Evolutionary conservation across 2,113 vertebrate genomes (phyloP), one percentile per base, ranked within the genome.

Genomic region (Danionella cerebrum): DNA sequence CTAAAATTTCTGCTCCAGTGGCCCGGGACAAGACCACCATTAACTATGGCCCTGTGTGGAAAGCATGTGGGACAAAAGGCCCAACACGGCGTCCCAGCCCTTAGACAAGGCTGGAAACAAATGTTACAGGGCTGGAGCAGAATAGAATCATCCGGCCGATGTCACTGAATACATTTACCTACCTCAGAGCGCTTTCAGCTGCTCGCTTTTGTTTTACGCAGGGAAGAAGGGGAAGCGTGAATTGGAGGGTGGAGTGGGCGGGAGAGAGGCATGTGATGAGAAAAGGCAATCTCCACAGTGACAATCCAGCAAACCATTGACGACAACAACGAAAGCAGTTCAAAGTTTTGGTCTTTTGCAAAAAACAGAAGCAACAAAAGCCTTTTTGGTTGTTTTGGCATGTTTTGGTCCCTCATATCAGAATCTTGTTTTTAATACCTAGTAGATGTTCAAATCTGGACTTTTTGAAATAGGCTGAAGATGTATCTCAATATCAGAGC

Each of bases 101-200:
- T 91, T 90, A 91, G 91, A 96, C 96, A 97, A 96, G 94, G 84
- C 84, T 90, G 86, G 90, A 95, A 94, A 97, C 96, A 97, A 97
- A 94, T 78, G 92, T 85, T 91, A 92, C 89, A 90, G 92, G 87
- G 85, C 88, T 88, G 87, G 87, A 79, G 74, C 89, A 91, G 93
- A 96, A 96, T 93, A 90, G 92, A 96, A 95, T 96, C 94, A 95
- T 95, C 91, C 93, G 91, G 93, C 94, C 87, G 76, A 84, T 96
- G 94, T 96, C 95, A 95, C 87, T 82, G 95, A 94, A 97, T 97
- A 94, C 91, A 96, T 97, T 95, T 94, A 96, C 96, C 96, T 95
- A 93, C 95, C 92, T 93, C 92, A 92, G 90, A 47, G 94, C 79
- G 89, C 84, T 93, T 95, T 96, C 92, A 95, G 80, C 33, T 84